Conservation (phyloP, 1,140 invertebrate species). For the Amphibalanus amphitrite region DNA sequence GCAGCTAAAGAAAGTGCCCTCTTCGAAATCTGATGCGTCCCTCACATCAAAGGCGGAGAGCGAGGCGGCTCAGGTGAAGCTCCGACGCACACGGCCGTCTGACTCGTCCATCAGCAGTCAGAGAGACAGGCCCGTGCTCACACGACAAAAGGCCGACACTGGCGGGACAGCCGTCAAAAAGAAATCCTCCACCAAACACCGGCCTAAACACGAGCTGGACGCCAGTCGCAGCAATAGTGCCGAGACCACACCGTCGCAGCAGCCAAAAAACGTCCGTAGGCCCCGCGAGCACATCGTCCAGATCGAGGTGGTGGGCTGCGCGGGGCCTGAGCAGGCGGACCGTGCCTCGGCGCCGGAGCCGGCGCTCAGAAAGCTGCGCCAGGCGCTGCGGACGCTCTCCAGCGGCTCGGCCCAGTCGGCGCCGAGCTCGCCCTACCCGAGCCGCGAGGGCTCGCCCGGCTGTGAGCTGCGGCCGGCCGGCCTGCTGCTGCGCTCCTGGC, state of each 20-base stretch:
- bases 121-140: not conserved
- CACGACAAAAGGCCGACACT: not conserved
- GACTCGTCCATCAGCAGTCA: not conserved
- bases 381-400: not conserved
- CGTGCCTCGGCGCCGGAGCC: not conserved
- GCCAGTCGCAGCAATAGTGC: not conserved
- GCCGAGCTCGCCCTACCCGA: not conserved
- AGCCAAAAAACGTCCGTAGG: not conserved
- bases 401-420: not conserved
- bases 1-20: not conserved
- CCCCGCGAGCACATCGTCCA: not conserved
- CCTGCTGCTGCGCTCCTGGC: not conserved
- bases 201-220: not conserved
- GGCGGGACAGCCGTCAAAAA: not conserved
- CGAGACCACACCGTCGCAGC: not conserved
- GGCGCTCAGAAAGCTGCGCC: not conserved
- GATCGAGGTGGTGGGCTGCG: not conserved
- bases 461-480: not conserved
- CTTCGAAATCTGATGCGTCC: not conserved
- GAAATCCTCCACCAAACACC: not conserved
- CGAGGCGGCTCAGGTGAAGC: not conserved
- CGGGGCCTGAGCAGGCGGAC: not conserved
- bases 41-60: not conserved
- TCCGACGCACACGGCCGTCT: not conserved
- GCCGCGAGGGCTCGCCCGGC: not conserved